Evolutionary conservation across 2,888 invertebrate species (phyloP).

Genomic region (Lacanobia oleracea): DNA sequence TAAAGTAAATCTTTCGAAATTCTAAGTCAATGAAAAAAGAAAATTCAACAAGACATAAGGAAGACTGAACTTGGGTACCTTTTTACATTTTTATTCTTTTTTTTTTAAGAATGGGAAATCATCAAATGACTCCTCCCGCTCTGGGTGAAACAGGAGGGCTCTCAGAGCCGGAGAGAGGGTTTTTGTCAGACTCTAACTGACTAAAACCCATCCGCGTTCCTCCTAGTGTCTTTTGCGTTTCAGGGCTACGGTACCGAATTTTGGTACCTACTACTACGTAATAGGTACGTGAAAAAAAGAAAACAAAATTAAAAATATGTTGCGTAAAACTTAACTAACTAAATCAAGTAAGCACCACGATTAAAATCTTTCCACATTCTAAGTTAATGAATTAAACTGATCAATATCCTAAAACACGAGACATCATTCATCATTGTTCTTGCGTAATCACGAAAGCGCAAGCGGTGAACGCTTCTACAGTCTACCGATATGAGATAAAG

Average conservation of each 20-base stretch:
- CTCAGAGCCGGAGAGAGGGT: too few relatives aligned
- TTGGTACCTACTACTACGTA: too few relatives aligned
- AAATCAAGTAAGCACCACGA: slow-evolving; percentile 11
- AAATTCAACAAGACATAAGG: background rate
- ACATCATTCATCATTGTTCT: slow-evolving; percentile 54
- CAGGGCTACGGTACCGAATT: too few relatives aligned
- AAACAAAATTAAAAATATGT: slow-evolving; percentile 5
- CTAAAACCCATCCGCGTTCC: too few relatives aligned
- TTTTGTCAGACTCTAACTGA: too few relatives aligned
- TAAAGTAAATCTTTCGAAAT: slow-evolving; percentile 26
- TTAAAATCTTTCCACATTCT: slow-evolving; percentile 42
- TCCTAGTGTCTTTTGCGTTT: too few relatives aligned
- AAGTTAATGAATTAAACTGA: slow-evolving; percentile 47
- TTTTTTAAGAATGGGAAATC: too few relatives aligned
- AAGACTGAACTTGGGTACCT: background rate
- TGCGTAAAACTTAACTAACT: slow-evolving; percentile 22
- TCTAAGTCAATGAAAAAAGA: slow-evolving; percentile 36
- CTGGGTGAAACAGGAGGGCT: too few relatives aligned
- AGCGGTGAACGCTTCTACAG: slow-evolving; percentile 36
- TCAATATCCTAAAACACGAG: slow-evolving; percentile 28
- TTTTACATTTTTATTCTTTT: too few relatives aligned
- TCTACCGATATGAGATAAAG: slow-evolving; percentile 35
- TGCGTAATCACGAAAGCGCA: slow-evolving; percentile 71
- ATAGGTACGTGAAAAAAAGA: too few relatives aligned
- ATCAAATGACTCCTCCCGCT: too few relatives aligned